Evolutionary conservation across 92 coral and sea anemone species (phyloP), one percentile per base, ranked within the genome.

Genomic region (Umimayanthus chanpuru): DNA sequence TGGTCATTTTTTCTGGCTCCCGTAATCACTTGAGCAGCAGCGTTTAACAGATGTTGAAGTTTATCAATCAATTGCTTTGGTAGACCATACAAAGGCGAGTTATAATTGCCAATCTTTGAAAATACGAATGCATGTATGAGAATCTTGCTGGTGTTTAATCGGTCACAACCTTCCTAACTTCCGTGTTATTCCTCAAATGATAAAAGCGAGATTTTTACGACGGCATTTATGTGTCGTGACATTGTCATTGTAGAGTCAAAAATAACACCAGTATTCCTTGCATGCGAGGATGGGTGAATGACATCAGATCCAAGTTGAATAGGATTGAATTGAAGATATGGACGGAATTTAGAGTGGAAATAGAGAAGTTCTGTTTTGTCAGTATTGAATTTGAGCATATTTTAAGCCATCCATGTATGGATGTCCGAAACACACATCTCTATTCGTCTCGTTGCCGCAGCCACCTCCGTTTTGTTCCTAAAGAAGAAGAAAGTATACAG

Each of bases 181-280:
- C n/a, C n/a, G 73, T 28, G n/a, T 16, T 66, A 66, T 66, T 66
- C 73, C 76, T n/a, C 39, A 25, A 9, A 71, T 71, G 76, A 26
- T 71, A 71, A 71, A 77, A 39, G 26, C 58, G 53, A 32, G 81
- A 77, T 77, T n/a, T n/a, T n/a, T n/a, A n/a, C n/a, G n/a, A n/a
- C n/a, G n/a, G n/a, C n/a, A n/a, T n/a, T n/a, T n/a, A 77, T 25
- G 65, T 77, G 81, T 77, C 55, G 58, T 41, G 81, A 41, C 81
- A 77, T 77, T 25, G 55, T 77, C 81, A 77, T 32, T 41, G 81
- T 77, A 77, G 55, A 26, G 81, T 82, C 86, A 82, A 82, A 82
- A 40, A 82, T 82, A 79, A 38, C 83, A 41, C 56, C 83, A 79
- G 40, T 79, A 65, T 79, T 79, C 83, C 56, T 55, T 18, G 83